Conservation (phyloP, 2,797 vertebrate genomes). For the Mareca penelope region DNA sequence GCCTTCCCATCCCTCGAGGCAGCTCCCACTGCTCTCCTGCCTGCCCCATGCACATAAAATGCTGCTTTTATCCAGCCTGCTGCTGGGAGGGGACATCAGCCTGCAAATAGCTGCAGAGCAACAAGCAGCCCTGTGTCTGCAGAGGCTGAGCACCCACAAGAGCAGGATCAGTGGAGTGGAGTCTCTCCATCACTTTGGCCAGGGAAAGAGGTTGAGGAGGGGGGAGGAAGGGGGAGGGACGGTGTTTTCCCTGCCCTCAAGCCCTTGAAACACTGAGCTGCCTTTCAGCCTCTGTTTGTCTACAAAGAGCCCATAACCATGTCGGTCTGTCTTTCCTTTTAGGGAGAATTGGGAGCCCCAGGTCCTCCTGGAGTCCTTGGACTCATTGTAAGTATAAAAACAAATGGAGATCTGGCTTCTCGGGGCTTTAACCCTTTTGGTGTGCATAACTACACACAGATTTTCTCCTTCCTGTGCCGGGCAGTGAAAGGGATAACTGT, state of each 20-base stretch:
- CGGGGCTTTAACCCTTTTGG: not conserved
- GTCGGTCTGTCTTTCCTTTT: conserved; percentile 72
- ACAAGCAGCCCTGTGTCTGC: conserved; percentile 1
- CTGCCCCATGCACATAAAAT: not conserved
- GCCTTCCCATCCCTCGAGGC: not conserved
- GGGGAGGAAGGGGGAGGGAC: not conserved
- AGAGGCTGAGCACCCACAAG: not conserved
- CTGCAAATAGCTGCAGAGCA: not conserved
- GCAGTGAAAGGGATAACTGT: not conserved
- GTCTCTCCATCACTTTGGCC: not conserved
- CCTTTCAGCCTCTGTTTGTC: conserved; percentile 33
- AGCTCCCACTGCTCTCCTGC: not conserved
- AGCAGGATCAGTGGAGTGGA: not conserved
- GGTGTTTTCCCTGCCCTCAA: not conserved
- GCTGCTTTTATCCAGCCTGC: not conserved
- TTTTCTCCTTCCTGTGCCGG: conserved; percentile 4
- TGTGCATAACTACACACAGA: not conserved
- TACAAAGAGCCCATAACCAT: conserved; percentile 67
- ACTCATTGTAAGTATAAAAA: conserved; percentile 91
- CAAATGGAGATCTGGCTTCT: conserved; percentile 9
- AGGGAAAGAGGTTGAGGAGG: not conserved
- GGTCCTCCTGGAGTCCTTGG: conserved; percentile 94
- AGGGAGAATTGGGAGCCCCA: conserved; percentile 93
- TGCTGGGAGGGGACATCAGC: not conserved
- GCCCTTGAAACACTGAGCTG: not conserved